Percentiles rank a stretch among this genome's conserved stretches.
Conservation (phyloP, 2,113 vertebrate species). For the Gymnogyps californianus region DNA sequence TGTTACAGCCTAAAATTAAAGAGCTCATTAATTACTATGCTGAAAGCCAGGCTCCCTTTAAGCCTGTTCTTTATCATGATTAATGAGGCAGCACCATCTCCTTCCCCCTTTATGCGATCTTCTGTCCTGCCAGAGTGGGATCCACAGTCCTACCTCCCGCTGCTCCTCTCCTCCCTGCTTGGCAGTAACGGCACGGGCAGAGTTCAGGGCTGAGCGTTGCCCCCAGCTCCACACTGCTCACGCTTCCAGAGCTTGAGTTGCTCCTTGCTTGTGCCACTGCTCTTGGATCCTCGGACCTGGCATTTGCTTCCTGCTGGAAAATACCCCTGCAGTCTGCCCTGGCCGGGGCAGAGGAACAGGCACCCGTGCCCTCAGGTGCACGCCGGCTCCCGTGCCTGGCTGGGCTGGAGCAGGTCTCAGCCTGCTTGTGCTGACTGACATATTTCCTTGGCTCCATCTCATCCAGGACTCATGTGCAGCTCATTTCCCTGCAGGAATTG, state of each 20-base stretch:
- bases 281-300: neutral
- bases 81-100: neutral
- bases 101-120: neutral
- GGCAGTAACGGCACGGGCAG: neutral
- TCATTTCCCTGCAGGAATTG: neutral
- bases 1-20: constrained; percentile 36
- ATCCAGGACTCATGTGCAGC: neutral
- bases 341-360: neutral
- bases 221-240: neutral
- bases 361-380: accelerated
- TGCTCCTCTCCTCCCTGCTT: neutral
- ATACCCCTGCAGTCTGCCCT: neutral
- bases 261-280: neutral
- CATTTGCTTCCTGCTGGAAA: neutral
- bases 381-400: accelerated
- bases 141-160: neutral
- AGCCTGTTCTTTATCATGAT: constrained; percentile 8
- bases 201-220: neutral
- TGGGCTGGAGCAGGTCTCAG: neutral
- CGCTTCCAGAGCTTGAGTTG: neutral
- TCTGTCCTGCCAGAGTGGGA: neutral
- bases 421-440: neutral
- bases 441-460: neutral
- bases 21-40: constrained; percentile 33
- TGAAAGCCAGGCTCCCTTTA: constrained; percentile 12